Evolutionary conservation across 2,113 vertebrate species (phyloP).

Genomic region (Strix uralensis): DNA sequence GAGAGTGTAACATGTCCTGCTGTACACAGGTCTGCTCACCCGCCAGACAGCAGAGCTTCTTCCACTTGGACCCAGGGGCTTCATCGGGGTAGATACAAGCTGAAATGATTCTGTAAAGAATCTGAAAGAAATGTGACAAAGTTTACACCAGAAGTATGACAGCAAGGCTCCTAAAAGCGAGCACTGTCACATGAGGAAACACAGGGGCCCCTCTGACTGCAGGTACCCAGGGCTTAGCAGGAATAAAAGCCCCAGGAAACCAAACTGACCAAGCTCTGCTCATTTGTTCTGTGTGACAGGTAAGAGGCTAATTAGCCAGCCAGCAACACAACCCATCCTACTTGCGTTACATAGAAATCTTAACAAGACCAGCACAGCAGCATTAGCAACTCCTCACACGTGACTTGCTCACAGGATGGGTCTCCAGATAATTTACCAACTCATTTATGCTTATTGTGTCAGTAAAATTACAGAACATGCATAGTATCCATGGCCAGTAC

Average conservation of each 20-base stretch:
- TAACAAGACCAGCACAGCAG: background rate
- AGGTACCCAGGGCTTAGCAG: background rate
- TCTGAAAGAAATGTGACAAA: background rate
- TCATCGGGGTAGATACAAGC: background rate
- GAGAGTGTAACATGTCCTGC: fast-evolving
- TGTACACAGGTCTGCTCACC: background rate
- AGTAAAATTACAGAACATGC: background rate
- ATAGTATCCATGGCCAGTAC: background rate
- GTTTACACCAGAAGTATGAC: background rate
- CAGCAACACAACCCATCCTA: background rate
- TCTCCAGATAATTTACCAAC: background rate
- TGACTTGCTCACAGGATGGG: background rate
- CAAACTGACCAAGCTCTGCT: background rate
- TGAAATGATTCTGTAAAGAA: background rate
- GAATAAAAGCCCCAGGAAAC: background rate
- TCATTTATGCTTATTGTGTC: background rate
- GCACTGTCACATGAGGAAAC: fast-evolving
- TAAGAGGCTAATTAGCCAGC: background rate
- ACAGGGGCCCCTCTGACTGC: background rate
- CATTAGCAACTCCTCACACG: background rate
- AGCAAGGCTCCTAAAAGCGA: background rate
- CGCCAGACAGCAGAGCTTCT: background rate
- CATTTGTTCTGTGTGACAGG: fast-evolving
- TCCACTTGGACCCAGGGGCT: background rate
- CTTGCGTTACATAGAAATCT: background rate